Base-by-base conservation (phyloP, 2,888 invertebrate genomes). In the Nemotelus pantherinus region DNA sequence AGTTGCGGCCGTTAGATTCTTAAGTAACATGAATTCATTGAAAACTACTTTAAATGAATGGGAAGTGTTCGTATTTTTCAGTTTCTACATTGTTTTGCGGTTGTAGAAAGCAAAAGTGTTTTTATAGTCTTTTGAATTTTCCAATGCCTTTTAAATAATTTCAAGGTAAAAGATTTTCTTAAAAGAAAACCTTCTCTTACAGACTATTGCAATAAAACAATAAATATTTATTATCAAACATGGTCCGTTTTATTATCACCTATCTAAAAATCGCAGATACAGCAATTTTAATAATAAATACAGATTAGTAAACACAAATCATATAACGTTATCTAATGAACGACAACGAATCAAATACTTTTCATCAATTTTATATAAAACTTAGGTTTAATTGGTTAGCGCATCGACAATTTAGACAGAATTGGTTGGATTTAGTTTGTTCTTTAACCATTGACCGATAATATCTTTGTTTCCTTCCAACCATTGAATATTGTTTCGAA, bases 401-500 rank as follows among this genome's bases (percentile, higher is more conserved):
- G 39, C 25, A n/a, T 7, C n/a, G 3, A 57, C 5, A 57, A 57
- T 57, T n/a, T 53, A 53, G 10, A 57, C 10, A n/a, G n/a, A 57
- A 57, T 57, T 10, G 57, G 25, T 25, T 57, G 57, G 10, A 25
- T 6, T 25, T 48, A 5, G 3, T n/a, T 44, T 57, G n/a, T 60
- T 74, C 9, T 83, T 80, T 70, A 94, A 86, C 95, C 95, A 95
- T 0, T 86, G 82, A 41, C 89, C 87, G 2, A 96, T 89, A 2
- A 87, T 84, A 0, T 83, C 82, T 63, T 90, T 89, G 83, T 94
- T 91, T 0, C 87, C 88, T 25, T 88, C 84, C 76, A 93, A 85
- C 97, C 97, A 97, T 77, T 91, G 90, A 10, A 97, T 94, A 83
- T 96, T 97, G 83, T 91, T 92, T 67, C 89, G 88, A 0, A 96